A percentile compares a stretch with the other conserved stretches of the same genome.
phyloP scores from a whole-genome alignment of 2,888 invertebrate species.

The Chloroclysta siterata region DNA sequence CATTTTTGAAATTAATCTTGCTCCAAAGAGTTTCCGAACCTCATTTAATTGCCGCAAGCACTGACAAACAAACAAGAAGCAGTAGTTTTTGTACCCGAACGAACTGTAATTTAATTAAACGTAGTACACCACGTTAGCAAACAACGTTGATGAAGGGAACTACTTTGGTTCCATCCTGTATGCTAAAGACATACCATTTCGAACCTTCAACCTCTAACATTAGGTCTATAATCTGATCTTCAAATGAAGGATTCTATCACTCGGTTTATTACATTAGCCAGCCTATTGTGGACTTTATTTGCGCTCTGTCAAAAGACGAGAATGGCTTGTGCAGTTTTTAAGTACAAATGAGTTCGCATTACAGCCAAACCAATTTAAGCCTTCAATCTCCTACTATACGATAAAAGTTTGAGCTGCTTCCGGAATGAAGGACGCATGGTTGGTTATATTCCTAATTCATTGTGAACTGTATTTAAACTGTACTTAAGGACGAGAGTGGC shows the following conservation, averaged over 20 bases:
- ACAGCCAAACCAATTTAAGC: background rate
- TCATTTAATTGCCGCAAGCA: constrained; percentile 23
- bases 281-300: constrained; percentile 14
- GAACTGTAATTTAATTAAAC: constrained; percentile 27
- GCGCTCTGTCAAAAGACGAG: background rate
- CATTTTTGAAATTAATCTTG: background rate
- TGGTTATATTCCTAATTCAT: constrained; percentile 5
- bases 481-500: constrained; percentile 8
- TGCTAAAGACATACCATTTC: background rate
- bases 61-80: constrained; percentile 26
- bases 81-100: constrained; percentile 22
- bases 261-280: constrained; percentile 1
- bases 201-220: constrained; percentile 12
- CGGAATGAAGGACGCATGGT: background rate
- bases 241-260: background rate
- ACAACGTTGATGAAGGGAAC: constrained; percentile 24
- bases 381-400: background rate
- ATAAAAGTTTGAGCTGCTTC: background rate
- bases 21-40: constrained; percentile 12
- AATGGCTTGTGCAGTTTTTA: constrained; percentile 9
- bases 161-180: constrained; percentile 19
- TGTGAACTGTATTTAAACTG: constrained; percentile 12
- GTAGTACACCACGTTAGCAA: constrained; percentile 24
- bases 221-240: background rate
- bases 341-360: constrained; percentile 15